Conservation (phyloP, 1,140 invertebrate genomes). For the Drosophila kanapiae region DNA sequence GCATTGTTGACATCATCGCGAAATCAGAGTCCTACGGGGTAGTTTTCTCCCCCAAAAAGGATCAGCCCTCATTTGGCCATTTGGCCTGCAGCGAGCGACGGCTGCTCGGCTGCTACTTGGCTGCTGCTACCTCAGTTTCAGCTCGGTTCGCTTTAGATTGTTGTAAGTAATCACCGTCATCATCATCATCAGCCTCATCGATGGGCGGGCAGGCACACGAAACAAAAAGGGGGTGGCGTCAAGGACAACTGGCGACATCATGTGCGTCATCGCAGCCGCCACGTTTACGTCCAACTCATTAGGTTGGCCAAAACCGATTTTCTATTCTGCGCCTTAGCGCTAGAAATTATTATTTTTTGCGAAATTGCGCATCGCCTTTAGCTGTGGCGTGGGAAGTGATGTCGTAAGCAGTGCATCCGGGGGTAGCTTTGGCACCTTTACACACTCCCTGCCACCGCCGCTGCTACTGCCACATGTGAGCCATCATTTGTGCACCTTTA, state of each 20-base stretch:
- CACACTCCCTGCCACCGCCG: conserved; percentile 27
- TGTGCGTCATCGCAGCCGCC: conserved; percentile 73
- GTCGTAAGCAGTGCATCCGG: conserved; percentile 23
- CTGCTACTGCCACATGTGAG: conserved; percentile 15
- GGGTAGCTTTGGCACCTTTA: conserved; percentile 69
- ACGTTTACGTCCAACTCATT: conserved; percentile 71
- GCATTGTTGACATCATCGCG: conserved; percentile 71
- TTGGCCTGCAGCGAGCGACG: conserved; percentile 65
- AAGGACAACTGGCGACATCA: conserved; percentile 81
- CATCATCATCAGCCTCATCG: conserved; percentile 66
- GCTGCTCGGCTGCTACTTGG: conserved; percentile 34
- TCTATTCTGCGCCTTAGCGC: conserved; percentile 3
- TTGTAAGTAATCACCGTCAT: conserved; percentile 83
- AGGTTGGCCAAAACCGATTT: conserved; percentile 53
- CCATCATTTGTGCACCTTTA: conserved; percentile 65
- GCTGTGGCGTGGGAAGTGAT: conserved; percentile 36
- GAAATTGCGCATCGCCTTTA: conserved; percentile 62
- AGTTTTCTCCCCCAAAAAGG: conserved; percentile 48
- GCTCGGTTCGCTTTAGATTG: conserved; percentile 33
- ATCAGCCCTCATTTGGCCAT: conserved; percentile 74
- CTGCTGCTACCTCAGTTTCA: conserved; percentile 58
- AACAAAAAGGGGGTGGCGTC: conserved; percentile 30
- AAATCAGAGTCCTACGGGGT: conserved; percentile 53
- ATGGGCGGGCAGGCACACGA: conserved; percentile 17
- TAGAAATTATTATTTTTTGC: conserved; percentile 48